phyloP scores from a whole-genome alignment of 2,797 vertebrate species.

The Poeciliopsis paucimaculata region DNA sequence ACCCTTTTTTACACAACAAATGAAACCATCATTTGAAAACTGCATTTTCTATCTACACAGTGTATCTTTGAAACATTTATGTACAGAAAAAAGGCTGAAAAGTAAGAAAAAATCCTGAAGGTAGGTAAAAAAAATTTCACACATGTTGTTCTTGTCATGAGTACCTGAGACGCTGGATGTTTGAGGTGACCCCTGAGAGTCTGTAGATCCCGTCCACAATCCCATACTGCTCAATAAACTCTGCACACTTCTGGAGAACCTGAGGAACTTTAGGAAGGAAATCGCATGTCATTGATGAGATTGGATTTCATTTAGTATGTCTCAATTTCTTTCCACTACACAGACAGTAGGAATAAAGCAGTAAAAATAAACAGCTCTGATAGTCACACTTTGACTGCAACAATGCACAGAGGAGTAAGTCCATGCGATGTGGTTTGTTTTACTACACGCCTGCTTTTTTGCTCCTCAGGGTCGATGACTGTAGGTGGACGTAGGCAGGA shows the following conservation, averaged over 20 bases:
- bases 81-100: neutral
- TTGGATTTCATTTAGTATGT: neutral
- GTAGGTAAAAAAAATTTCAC: neutral
- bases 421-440: conserved; percentile 55
- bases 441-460: conserved; percentile 53
- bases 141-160: neutral
- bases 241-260: conserved; percentile 93
- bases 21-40: neutral
- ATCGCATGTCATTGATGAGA: conserved; percentile 14
- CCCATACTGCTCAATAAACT: conserved; percentile 95
- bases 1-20: neutral
- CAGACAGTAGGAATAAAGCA: conserved; percentile 1
- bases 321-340: neutral
- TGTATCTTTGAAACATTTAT: neutral
- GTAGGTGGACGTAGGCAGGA: conserved; percentile 83
- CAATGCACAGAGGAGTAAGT: conserved; percentile 37
- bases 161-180: conserved; percentile 96
- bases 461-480: conserved; percentile 72
- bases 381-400: conserved; percentile 20
- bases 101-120: neutral
- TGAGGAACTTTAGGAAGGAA: conserved; percentile 85
- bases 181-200: conserved; percentile 95
- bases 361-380: conserved; percentile 37
- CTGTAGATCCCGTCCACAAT: conserved; percentile 98
- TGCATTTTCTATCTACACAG: neutral